Percentiles rank a stretch among this genome's conserved stretches.
Evolutionary conservation across 2,888 invertebrate species (phyloP).

Genomic region (Agrypnus murinus): DNA sequence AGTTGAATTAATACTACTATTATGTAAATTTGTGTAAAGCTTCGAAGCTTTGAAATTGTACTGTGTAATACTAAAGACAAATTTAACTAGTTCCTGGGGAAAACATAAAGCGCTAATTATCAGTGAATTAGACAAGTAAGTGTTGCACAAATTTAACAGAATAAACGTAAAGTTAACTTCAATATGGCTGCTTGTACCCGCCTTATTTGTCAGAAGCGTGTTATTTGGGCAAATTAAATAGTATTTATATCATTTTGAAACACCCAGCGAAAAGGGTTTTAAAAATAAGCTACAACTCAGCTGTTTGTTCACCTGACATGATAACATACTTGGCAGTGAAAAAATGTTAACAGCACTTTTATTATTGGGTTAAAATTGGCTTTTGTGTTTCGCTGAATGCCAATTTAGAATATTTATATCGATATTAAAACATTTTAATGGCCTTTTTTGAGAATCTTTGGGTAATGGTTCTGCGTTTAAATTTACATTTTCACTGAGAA

Average conservation of each 20-base stretch:
- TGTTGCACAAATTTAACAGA: conserved; percentile 2
- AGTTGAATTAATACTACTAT: neutral
- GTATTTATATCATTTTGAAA: no score
- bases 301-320: conserved; percentile 7
- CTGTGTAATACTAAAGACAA: conserved; percentile 9
- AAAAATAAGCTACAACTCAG: neutral
- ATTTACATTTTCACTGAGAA: no score
- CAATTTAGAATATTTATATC: neutral
- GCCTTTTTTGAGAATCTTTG: no score
- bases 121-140: conserved; percentile 3
- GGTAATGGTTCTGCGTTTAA: no score
- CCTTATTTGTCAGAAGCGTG: neutral
- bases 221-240: neutral
- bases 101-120: conserved; percentile 19
- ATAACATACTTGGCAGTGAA: conserved; percentile 23
- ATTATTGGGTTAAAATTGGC: conserved; percentile 1
- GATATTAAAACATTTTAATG: neutral
- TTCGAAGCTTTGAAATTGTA: neutral
- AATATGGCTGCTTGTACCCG: neutral
- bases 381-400: neutral
- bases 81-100: conserved; percentile 12
- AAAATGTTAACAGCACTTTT: conserved; percentile 16
- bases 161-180: neutral
- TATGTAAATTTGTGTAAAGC: conserved; percentile 2
- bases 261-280: no score